Conservation (phyloP, 2,888 invertebrate genomes). For the Hipparchia semele region DNA sequence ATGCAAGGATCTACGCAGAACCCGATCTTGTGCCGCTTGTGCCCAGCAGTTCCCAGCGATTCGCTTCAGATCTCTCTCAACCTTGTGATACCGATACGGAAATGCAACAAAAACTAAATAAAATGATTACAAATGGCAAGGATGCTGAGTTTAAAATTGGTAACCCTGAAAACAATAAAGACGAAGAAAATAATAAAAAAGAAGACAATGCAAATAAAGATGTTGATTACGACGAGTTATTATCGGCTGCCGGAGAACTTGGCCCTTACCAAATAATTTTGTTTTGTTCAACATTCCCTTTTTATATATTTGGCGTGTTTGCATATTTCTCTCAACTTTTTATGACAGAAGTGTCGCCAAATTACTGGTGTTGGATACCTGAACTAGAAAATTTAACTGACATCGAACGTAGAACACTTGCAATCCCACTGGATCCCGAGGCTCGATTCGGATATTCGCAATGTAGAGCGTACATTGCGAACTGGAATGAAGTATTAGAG, state of each 20-base stretch:
- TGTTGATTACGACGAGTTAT: conserved; percentile 59
- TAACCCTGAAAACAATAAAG: conserved; percentile 2
- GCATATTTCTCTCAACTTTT: conserved; percentile 63
- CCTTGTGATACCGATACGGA: no score
- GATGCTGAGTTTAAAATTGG: conserved; percentile 2
- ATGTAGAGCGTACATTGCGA: conserved; percentile 57
- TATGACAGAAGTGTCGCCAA: conserved; percentile 60
- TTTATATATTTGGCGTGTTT: conserved; percentile 61
- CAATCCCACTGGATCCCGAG: conserved; percentile 53
- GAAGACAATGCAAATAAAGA: conserved; percentile 22
- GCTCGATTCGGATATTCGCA: conserved; percentile 60
- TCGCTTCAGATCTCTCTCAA: no score
- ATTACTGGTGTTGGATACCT: conserved; percentile 68
- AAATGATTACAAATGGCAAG: not conserved
- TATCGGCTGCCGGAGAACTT: conserved; percentile 63
- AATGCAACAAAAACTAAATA: conserved; percentile 7
- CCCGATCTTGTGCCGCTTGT: no score
- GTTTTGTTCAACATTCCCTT: conserved; percentile 57
- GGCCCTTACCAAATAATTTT: conserved; percentile 60
- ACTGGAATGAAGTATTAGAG: conserved; percentile 59
- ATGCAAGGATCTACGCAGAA: no score
- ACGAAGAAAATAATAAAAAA: conserved; percentile 13
- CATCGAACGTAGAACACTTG: conserved; percentile 55
- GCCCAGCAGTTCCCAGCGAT: no score
- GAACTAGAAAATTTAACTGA: conserved; percentile 59